Evolutionary conservation across 2,888 invertebrate species (phyloP).

Genomic region (Orchesella flavescens): DNA sequence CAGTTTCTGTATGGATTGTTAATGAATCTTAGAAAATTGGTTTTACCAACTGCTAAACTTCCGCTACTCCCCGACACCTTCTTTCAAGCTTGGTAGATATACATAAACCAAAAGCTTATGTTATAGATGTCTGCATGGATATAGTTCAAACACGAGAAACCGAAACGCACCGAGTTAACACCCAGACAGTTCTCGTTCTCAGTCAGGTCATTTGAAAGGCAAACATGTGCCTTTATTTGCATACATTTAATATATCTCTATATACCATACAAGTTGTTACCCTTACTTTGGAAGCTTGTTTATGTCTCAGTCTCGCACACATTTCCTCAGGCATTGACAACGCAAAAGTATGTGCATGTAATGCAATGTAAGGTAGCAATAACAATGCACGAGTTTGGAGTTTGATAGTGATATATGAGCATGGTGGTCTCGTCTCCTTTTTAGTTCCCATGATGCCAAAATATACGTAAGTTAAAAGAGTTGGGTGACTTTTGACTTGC

Average conservation of each 20-base stretch:
- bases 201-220: slow-evolving; percentile 65
- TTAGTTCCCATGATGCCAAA: too few species aligned
- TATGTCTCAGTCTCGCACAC: neutral
- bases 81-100: too few species aligned
- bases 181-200: slow-evolving; percentile 26
- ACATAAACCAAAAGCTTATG: too few species aligned
- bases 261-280: too few species aligned
- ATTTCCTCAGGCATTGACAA: neutral
- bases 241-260: neutral
- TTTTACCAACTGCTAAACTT: too few species aligned
- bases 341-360: neutral
- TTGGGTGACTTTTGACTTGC: neutral
- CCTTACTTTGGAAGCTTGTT: too few species aligned
- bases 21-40: too few species aligned
- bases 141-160: neutral
- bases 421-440: too few species aligned
- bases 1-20: too few species aligned
- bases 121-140: too few species aligned
- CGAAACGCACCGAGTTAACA: slow-evolving; percentile 54
- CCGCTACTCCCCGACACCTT: too few species aligned
- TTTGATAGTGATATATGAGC: too few species aligned
- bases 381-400: neutral
- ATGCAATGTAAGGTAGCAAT: neutral
- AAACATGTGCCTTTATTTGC: slow-evolving; percentile 13
- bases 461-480: neutral